Evolutionary conservation across 2,113 vertebrate genomes (phyloP), one percentile per base, ranked within the genome.

Genomic region (Cygnus atratus): DNA sequence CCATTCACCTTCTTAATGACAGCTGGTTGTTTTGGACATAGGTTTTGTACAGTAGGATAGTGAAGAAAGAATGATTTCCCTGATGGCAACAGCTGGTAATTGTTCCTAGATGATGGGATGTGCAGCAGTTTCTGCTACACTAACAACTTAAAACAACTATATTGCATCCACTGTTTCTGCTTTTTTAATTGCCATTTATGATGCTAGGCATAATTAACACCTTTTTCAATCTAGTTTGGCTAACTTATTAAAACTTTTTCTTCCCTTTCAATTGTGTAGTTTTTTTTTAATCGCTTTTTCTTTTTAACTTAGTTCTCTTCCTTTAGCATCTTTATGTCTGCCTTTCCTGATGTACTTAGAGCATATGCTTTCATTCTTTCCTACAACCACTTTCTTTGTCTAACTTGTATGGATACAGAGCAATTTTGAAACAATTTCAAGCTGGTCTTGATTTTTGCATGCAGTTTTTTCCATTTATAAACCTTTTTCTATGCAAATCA

Each of bases 141-240:
- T 90, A 90, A 77, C 71, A 71, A 24, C 74, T 68, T 87, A 79
- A 76, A 61, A 13, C 39, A 72, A 29, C 78, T 90, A 10, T 62
- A 74, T 84, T 52, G 7, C 37, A 86, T 39, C 52, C 46, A 74
- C 25, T 74, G 9, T 73, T 93, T 73, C 82, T 83, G n/a, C 25
- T 43, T 70, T 59, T 87, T 72, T 52, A 90, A 86, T 92, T 96
- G 82, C 37, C 79, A 78, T 94, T 94, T 93, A 74, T 95, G 79
- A 71, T 65, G 37, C 33, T 90, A 78, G 48, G 26, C 46, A 84
- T 84, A 95, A 94, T 93, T 95, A 93, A 94, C 63, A 71, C 59
- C 5, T 8, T 92, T 96, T 94, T 94, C 50, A 86, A 43, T 84
- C 59, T 80, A 8, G 11, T 92, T 90, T 90, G 28, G 66, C 57